phyloP scores from a whole-genome alignment of 1,140 invertebrate genomes.

The Colletes latitarsis region DNA sequence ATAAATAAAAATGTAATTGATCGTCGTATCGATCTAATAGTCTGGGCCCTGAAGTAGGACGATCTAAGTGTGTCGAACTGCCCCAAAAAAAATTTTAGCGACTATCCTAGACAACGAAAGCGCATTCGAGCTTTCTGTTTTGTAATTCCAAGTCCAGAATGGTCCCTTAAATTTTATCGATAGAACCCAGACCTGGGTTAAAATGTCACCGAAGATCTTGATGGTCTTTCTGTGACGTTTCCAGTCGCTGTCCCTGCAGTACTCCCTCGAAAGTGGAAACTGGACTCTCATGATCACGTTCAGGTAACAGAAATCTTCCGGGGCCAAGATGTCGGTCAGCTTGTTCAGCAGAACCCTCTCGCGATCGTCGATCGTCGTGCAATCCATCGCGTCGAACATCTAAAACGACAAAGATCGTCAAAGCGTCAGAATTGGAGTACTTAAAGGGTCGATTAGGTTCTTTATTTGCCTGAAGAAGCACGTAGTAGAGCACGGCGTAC shows the following conservation, averaged over 20 bases:
- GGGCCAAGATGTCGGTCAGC: constrained; percentile 59
- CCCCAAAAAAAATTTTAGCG: too few relatives aligned
- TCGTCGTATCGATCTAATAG: too few relatives aligned
- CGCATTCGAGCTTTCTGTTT: too few relatives aligned
- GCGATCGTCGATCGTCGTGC: constrained; percentile 67
- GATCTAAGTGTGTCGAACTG: too few relatives aligned
- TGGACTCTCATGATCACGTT: constrained; percentile 80
- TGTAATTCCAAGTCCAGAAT: too few relatives aligned
- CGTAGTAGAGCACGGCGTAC: constrained; percentile 54
- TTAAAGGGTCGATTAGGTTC: not conserved
- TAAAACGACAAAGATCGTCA: not conserved
- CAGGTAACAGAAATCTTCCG: constrained; percentile 75
- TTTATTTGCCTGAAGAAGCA: constrained; percentile 62
- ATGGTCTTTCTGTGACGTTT: constrained; percentile 68
- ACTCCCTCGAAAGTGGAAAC: constrained; percentile 76
- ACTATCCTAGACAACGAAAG: too few relatives aligned
- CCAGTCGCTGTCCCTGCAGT: constrained; percentile 64
- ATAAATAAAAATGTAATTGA: too few relatives aligned
- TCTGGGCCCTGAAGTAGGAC: too few relatives aligned
- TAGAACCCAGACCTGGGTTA: constrained; percentile 44
- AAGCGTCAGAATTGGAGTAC: too few relatives aligned
- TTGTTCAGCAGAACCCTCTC: constrained; percentile 71
- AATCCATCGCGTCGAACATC: constrained; percentile 46
- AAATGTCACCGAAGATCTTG: constrained; percentile 65
- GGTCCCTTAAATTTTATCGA: not conserved